These are phyloP conservation scores for Stramonita haemastoma DNA, from an alignment of 2,888 invertebrate genomes.

Conservation along the genomic window DNA sequence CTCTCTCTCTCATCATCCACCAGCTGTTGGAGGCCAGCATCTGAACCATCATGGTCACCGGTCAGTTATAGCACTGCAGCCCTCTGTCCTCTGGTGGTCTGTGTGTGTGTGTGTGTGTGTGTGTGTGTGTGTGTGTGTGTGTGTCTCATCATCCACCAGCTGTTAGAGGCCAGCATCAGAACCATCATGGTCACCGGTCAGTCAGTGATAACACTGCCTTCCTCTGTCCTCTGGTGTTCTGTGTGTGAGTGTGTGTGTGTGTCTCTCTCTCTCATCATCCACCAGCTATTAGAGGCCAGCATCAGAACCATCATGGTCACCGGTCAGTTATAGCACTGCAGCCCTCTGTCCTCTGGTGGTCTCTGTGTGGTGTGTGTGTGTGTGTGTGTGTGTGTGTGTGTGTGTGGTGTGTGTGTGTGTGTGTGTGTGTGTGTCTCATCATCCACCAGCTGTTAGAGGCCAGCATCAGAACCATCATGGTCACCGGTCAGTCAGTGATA, in stretches of 20 bases:
- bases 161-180: constrained; percentile 90
- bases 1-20: constrained; percentile 88
- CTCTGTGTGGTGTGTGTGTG: too few species aligned
- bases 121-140: background rate
- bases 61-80: constrained; percentile 80
- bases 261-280: constrained; percentile 84
- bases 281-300: constrained; percentile 86
- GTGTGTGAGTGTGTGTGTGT: too few species aligned
- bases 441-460: constrained; percentile 88
- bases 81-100: background rate
- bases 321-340: too few species aligned
- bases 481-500: constrained; percentile 85
- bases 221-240: too few species aligned
- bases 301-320: constrained; percentile 98
- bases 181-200: constrained; percentile 96
- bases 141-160: constrained; percentile 80
- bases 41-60: constrained; percentile 97
- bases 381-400: too few species aligned
- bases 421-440: constrained; percentile 77
- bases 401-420: too few species aligned
- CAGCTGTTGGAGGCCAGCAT: constrained; percentile 89
- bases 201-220: too few species aligned
- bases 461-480: constrained; percentile 94
- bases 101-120: background rate
- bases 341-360: too few species aligned